Percentiles rank a stretch among this genome's conserved stretches.
These are phyloP conservation scores for Acanthosoma haemorrhoidale DNA, from an alignment of 2,888 invertebrate species.

Conservation along the genomic window DNA sequence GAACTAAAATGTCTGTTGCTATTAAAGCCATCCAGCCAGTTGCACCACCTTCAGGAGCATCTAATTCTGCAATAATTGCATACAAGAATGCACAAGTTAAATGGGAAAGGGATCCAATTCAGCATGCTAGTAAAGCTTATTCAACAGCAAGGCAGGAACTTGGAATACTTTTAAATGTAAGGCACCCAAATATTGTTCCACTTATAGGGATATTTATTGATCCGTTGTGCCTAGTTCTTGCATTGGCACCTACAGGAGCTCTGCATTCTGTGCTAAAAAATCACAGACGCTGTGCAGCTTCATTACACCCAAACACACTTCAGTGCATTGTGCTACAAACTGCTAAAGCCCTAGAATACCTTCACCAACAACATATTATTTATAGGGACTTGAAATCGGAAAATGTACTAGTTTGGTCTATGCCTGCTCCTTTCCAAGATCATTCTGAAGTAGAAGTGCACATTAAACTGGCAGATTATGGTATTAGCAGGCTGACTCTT, in stretches of 20 bases:
- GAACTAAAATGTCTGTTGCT: slow-evolving; percentile 67
- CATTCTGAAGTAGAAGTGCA: slow-evolving; percentile 66
- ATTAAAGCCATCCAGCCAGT: slow-evolving; percentile 95
- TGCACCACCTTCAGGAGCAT: slow-evolving; percentile 69
- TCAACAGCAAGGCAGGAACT: slow-evolving; percentile 93
- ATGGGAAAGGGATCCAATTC: slow-evolving; percentile 88
- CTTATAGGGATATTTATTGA: slow-evolving; percentile 83
- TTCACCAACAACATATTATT: slow-evolving; percentile 88
- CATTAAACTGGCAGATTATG: slow-evolving; percentile 94
- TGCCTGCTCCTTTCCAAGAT: slow-evolving; percentile 71
- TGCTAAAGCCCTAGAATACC: slow-evolving; percentile 89
- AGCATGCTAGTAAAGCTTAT: slow-evolving; percentile 92
- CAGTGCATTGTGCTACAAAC: slow-evolving; percentile 84
- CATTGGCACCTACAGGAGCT: slow-evolving; percentile 88
- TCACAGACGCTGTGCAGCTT: slow-evolving; percentile 77
- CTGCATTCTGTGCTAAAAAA: slow-evolving; percentile 77
- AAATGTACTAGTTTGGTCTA: slow-evolving; percentile 96
- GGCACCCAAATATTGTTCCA: slow-evolving; percentile 88
- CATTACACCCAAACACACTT: slow-evolving; percentile 71
- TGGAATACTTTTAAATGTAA: slow-evolving; percentile 74
- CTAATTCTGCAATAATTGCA: slow-evolving; percentile 58
- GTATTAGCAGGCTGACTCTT: slow-evolving; percentile 79
- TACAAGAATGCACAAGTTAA: slow-evolving; percentile 72
- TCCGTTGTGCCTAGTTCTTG: slow-evolving; percentile 51
- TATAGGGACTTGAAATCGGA: slow-evolving; percentile 92